Evolutionary conservation across 2,888 invertebrate genomes (phyloP).

Genomic region (Lasioglossum lativentre): DNA sequence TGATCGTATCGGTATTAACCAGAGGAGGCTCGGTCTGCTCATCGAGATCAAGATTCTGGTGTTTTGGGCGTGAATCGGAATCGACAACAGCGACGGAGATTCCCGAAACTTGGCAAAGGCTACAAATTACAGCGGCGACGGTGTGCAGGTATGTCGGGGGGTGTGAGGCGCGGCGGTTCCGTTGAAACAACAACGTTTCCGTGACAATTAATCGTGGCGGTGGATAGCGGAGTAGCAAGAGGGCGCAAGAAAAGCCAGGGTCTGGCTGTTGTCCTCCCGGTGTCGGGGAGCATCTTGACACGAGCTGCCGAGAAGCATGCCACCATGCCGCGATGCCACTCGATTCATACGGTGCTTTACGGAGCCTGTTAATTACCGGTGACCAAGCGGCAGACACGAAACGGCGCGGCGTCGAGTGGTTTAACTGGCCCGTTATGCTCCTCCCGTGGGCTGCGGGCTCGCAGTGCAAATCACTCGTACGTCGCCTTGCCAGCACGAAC

Average conservation of each 20-base stretch:
- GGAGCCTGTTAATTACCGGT: slow-evolving; percentile 71
- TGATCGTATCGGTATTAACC: background rate
- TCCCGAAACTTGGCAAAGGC: slow-evolving; percentile 29
- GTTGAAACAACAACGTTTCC: slow-evolving; percentile 52
- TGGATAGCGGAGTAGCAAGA: slow-evolving; percentile 13
- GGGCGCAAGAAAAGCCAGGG: slow-evolving; percentile 39
- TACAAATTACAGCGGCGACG: slow-evolving; percentile 18
- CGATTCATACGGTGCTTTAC: slow-evolving; percentile 63
- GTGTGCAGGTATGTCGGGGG: background rate
- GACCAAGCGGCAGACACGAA: slow-evolving; percentile 68
- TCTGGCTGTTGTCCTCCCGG: background rate
- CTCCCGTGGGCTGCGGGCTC: slow-evolving; percentile 58
- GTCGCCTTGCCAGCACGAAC: slow-evolving; percentile 73
- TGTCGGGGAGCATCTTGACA: slow-evolving; percentile 49
- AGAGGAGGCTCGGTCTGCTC: background rate
- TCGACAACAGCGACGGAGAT: background rate
- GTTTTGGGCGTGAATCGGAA: background rate
- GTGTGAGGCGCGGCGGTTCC: background rate
- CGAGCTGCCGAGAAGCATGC: slow-evolving; percentile 33
- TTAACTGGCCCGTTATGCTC: slow-evolving; percentile 72
- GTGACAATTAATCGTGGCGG: slow-evolving; percentile 47
- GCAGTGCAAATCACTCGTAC: slow-evolving; percentile 77
- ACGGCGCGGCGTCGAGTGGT: slow-evolving; percentile 68
- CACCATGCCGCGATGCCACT: slow-evolving; percentile 34
- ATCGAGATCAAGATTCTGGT: background rate